Percentiles rank a stretch among this genome's conserved stretches.
Evolutionary conservation across 1,140 invertebrate genomes (phyloP).

Genomic region (Drosophila cardini): DNA sequence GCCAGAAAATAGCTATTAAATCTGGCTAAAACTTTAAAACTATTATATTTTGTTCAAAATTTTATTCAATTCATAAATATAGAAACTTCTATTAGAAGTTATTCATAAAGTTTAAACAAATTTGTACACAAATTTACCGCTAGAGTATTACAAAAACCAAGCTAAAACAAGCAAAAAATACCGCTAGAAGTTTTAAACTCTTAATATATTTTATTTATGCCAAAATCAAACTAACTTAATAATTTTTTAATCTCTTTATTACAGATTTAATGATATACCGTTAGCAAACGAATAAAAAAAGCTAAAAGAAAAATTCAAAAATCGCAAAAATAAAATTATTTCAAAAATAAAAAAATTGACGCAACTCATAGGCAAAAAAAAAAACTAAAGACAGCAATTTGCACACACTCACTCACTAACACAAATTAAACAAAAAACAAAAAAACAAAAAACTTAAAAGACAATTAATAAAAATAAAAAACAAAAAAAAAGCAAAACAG

Average conservation of each 20-base stretch:
- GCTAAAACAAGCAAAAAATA: no score
- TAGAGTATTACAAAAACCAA: no score
- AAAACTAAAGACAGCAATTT: conserved; percentile 29
- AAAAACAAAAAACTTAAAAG: conserved; percentile 54
- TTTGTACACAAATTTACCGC: no score
- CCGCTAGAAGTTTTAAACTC: not conserved
- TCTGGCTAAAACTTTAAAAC: no score
- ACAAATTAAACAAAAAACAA: conserved; percentile 34
- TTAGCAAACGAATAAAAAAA: conserved; percentile 46
- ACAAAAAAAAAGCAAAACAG: conserved; percentile 40
- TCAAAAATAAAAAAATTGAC: conserved; percentile 30
- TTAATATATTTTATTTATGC: not conserved
- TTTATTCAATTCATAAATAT: no score
- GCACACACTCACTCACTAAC: conserved; percentile 21
- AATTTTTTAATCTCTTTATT: conserved; percentile 15
- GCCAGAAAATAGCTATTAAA: no score
- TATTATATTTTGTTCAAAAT: no score
- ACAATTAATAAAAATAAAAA: conserved; percentile 45
- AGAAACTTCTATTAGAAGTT: no score
- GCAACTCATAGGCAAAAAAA: conserved; percentile 44
- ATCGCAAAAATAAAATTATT: conserved; percentile 26
- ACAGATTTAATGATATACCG: conserved; percentile 41
- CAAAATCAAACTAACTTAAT: conserved; percentile 13
- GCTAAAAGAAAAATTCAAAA: conserved; percentile 33
- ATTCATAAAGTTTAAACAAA: no score